A percentile compares a stretch with the other conserved stretches of the same genome.
phyloP scores from a whole-genome alignment of 2,888 invertebrate genomes.

The Liopterus haemorrhoidalis region DNA sequence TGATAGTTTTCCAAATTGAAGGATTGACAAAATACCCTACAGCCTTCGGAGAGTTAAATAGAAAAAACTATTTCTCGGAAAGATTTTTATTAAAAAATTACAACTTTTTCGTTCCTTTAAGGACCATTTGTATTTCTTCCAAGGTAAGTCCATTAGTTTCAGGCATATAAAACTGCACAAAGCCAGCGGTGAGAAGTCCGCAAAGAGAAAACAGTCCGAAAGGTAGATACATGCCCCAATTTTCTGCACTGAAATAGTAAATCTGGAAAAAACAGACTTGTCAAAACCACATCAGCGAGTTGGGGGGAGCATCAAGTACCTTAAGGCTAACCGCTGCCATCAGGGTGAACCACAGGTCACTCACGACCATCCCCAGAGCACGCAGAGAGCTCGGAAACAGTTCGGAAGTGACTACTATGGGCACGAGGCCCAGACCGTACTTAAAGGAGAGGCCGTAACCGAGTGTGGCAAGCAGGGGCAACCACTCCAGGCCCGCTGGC shows the following conservation, averaged over 20 bases:
- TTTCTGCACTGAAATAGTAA: conserved; percentile 35
- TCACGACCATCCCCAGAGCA: conserved; percentile 42
- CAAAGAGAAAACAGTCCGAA: conserved; percentile 41
- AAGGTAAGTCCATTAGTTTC: conserved; percentile 16
- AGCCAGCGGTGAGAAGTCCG: conserved; percentile 38
- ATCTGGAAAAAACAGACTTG: too few species aligned
- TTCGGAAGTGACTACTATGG: conserved; percentile 43
- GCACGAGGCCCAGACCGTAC: conserved; percentile 43
- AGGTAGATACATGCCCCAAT: conserved; percentile 39
- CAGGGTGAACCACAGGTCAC: conserved; percentile 41
- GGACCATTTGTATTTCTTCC: conserved; percentile 18
- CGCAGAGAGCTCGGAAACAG: conserved; percentile 44
- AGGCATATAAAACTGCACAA: conserved; percentile 27
- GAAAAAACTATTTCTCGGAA: too few species aligned
- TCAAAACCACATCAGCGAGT: too few species aligned
- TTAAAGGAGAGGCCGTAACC: conserved; percentile 34
- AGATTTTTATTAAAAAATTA: too few species aligned
- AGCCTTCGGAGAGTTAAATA: too few species aligned
- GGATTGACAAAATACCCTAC: too few species aligned
- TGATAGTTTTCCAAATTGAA: too few species aligned
- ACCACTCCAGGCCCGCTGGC: conserved; percentile 2
- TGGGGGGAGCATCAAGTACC: too few species aligned
- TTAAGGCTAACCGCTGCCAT: conserved; percentile 38
- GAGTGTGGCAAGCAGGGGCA: conserved; percentile 13
- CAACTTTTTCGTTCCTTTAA: conserved; percentile 8